Base-by-base conservation (phyloP, 2,797 vertebrate species). In the Chaetophractus vellerosus region DNA sequence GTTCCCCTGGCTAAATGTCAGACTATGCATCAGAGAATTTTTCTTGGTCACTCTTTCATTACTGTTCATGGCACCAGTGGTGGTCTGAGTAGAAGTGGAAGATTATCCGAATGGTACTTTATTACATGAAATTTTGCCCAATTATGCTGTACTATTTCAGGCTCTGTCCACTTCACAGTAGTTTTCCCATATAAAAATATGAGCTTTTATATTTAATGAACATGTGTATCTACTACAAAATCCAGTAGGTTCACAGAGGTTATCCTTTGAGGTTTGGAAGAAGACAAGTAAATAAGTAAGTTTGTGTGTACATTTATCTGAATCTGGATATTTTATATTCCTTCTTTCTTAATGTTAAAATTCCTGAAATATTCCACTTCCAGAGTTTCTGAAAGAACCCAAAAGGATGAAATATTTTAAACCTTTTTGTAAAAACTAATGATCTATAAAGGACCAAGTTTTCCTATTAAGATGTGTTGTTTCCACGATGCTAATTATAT, bases 181-280 rank as follows among this genome's bases (percentile, higher is more conserved):
- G 26, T 61, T 91, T 93, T 95, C 72, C 71, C 57, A 45, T 36
- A 79, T 19, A 90, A 95, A 87, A 50, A 28, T 68, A 52, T 88
- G 36, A 66, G 41, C 7, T 84, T 91, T 92, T 85, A 79, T 59
- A 50, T 69, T 83, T 64, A 9, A 24, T 55, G 10, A 86, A 38
- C 75, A 63, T 31, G 36, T 38, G 10, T 45, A 6, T 84, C 85
- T 26, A 75, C n/a, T 78, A 52, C 26, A 94, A 52, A 96, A 87
- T 36, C 28, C 21, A 68, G 24, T 36, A 68, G 12, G 8, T 76
- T 76, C 69, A 86, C 69, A 68, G 41, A 93, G 2, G 24, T 80
- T 69, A 19, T 18, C 11, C 24, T 93, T 6, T 83, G n/a, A 92
- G 23, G 36, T 82, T 74, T 80, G 69, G 55, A 96, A 95, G 23